Base-by-base conservation (phyloP, 2,797 vertebrate species). In the Cryptoprocta ferox region DNA sequence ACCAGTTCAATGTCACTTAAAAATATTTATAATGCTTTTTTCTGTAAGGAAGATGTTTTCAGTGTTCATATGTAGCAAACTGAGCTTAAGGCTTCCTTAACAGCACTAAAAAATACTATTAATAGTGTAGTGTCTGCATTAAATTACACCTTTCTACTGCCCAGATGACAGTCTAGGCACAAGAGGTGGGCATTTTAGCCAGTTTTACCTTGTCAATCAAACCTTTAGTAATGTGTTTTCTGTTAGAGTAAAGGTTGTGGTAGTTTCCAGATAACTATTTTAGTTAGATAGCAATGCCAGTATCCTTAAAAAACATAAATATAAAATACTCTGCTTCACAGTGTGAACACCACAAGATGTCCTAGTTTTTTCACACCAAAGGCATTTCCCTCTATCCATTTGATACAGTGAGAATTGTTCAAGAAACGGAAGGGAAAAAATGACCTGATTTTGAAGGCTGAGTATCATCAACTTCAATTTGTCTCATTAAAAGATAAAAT, bases 291-390 rank as follows among this genome's bases (percentile, higher is more conserved):
- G 63, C 39, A 91, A 83, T 53, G 7, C 10, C 66, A 84, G 14
- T 35, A n/a, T 56, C 78, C 39, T 94, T 86, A 68, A 95, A 75
- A 95, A 80, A 66, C 42, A 84, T 42, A 48, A 68, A 92, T 42
- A 82, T 93, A 65, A 95, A 94, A 92, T 63, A 79, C 2, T 95
- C 28, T 59, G 19, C 24, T 71, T 66, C 19, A 35, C 0, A 68
- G 6, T 61, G 35, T 84, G 39, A 96, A 76, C 56, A 97, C 19
- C 95, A 45, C n/a, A 19, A 97, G 6, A 3, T 48, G 13, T 84
- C n/a, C 75, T 66, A 96, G 63, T 42, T 94, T 39, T 95, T 97
- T 85, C 42, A 85, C 11, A 35, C 21, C 56, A 85, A 95, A 93
- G 30, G 45, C 66, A 94, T 79, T 90, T 73, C 32, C 50, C 53